Conservation (phyloP, 2,888 invertebrate genomes). For the Disparrhopalites patrizii region DNA sequence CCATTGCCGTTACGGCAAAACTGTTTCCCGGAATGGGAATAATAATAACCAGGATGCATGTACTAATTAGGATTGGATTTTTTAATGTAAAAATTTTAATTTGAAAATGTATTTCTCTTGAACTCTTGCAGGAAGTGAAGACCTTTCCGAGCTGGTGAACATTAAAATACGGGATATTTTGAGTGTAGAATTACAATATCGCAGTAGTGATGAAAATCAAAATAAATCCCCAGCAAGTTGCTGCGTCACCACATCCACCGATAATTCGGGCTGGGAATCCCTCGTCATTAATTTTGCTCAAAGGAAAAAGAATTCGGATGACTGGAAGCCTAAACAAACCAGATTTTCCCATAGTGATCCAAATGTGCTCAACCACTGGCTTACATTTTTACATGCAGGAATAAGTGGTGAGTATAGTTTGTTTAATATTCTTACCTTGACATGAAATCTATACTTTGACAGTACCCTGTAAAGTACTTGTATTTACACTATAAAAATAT, state of each 20-base stretch:
- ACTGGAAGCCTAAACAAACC: constrained; percentile 36
- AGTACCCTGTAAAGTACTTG: too few species aligned
- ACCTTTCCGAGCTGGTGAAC: constrained; percentile 48
- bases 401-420: constrained; percentile 39
- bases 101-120: constrained; percentile 7
- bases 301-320: constrained; percentile 35
- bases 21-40: too few species aligned
- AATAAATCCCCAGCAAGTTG: constrained; percentile 17
- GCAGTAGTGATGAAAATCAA: constrained; percentile 28
- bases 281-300: constrained; percentile 44
- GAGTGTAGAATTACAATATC: constrained; percentile 32
- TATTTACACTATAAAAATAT: too few species aligned
- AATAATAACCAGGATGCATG: too few species aligned
- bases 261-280: constrained; percentile 29
- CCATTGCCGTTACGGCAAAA: too few species aligned
- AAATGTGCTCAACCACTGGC: constrained; percentile 42
- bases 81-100: not conserved
- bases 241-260: constrained; percentile 15
- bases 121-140: constrained; percentile 44
- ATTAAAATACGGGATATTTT: constrained; percentile 44
- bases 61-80: too few species aligned
- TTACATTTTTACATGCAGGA: constrained; percentile 30
- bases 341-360: constrained; percentile 40
- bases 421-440: too few species aligned
- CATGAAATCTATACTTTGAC: too few species aligned